Evolutionary conservation across 2,797 vertebrate species (phyloP).

Genomic region (Leptodactylus fallax): DNA sequence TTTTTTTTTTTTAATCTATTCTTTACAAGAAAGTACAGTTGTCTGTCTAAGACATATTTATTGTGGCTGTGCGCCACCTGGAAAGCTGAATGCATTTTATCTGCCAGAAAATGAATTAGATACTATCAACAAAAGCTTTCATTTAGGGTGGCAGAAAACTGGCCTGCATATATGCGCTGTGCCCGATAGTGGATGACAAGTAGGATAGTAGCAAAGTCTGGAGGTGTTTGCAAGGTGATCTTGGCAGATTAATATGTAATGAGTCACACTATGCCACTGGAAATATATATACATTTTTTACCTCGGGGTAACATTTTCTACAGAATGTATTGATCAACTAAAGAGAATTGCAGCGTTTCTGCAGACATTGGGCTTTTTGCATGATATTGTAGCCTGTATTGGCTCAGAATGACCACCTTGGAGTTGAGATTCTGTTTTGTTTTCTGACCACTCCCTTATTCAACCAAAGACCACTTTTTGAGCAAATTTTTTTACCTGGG

Average conservation of each 20-base stretch:
- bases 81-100: not conserved
- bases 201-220: too few relatives aligned
- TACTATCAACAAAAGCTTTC: not conserved
- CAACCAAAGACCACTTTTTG: too few relatives aligned
- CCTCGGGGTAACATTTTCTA: too few relatives aligned
- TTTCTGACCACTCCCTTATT: too few relatives aligned
- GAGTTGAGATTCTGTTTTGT: too few relatives aligned
- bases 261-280: not conserved
- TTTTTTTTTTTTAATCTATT: not conserved
- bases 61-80: not conserved
- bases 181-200: conserved; percentile 9
- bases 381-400: not conserved
- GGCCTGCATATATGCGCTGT: not conserved
- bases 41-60: not conserved
- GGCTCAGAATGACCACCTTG: too few relatives aligned
- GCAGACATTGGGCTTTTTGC: not conserved
- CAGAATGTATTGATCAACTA: not conserved
- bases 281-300: not conserved
- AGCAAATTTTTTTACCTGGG: too few relatives aligned
- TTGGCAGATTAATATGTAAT: not conserved
- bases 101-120: not conserved
- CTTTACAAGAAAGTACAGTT: not conserved
- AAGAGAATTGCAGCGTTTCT: not conserved
- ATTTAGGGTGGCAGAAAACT: conserved; percentile 3
- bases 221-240: not conserved